Conservation (phyloP, 2,888 invertebrate species). For the Salticus scenicus region DNA sequence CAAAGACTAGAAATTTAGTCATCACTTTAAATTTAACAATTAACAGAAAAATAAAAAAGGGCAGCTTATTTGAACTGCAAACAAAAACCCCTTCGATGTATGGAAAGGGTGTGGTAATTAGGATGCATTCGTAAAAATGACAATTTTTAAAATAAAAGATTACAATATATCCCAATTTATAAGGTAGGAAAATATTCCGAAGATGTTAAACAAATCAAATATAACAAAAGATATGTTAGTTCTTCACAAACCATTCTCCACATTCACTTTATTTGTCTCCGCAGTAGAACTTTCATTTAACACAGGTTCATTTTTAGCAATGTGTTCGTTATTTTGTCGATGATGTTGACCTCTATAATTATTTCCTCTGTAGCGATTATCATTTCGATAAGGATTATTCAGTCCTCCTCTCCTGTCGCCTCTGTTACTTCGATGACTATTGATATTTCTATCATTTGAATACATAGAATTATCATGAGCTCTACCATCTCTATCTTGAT, state of each 20-base stretch:
- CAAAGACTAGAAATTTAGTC: no score
- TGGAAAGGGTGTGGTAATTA: not conserved
- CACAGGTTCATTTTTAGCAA: slow-evolving; percentile 20
- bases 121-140: not conserved
- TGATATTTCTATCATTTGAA: slow-evolving; percentile 47
- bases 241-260: slow-evolving; percentile 43
- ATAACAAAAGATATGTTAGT: not conserved
- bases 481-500: slow-evolving; percentile 40
- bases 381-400: slow-evolving; percentile 8
- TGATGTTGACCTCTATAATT: slow-evolving; percentile 9
- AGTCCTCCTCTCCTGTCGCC: slow-evolving; percentile 29
- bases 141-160: not conserved
- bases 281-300: not conserved
- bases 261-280: slow-evolving; percentile 30
- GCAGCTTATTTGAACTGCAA: slow-evolving; percentile 1
- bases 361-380: slow-evolving; percentile 22
- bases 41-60: no score
- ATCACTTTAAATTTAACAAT: no score
- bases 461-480: slow-evolving; percentile 14
- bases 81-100: not conserved
- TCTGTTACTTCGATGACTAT: slow-evolving; percentile 27
- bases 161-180: not conserved
- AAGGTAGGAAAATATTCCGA: not conserved
- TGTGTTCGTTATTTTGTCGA: not conserved
- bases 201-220: slow-evolving; percentile 8